phyloP scores from a whole-genome alignment of 2,113 vertebrate species.

The Lepus americanus region DNA sequence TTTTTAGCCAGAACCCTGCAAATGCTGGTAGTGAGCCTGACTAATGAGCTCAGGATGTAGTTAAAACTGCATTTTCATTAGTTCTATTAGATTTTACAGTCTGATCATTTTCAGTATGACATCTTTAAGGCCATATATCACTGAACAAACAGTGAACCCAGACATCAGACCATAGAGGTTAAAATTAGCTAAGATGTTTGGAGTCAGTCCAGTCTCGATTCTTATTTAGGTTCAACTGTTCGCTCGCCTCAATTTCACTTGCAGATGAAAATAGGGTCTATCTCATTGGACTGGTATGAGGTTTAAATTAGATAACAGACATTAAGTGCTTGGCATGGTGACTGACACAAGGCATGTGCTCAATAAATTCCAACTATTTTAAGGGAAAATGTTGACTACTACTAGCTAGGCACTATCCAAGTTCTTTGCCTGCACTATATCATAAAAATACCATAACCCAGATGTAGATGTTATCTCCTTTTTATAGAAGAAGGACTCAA shows the following conservation, averaged over 20 bases:
- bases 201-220: background rate
- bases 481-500: background rate
- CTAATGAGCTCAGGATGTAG: background rate
- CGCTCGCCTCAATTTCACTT: background rate
- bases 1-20: background rate
- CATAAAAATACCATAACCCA: slow-evolving; percentile 1
- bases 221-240: background rate
- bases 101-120: background rate
- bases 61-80: slow-evolving; percentile 36
- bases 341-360: background rate
- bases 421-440: background rate
- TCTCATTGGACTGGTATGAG: background rate
- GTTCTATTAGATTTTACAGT: background rate
- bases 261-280: background rate
- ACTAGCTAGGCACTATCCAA: background rate
- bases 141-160: background rate
- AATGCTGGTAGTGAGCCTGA: background rate
- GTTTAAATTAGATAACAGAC: background rate
- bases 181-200: slow-evolving; percentile 5
- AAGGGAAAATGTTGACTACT: background rate
- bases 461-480: background rate
- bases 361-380: background rate
- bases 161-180: background rate
- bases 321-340: background rate
- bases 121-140: background rate